Conservation (phyloP, 2,113 vertebrate species). For the Chlamydotis undulata region DNA sequence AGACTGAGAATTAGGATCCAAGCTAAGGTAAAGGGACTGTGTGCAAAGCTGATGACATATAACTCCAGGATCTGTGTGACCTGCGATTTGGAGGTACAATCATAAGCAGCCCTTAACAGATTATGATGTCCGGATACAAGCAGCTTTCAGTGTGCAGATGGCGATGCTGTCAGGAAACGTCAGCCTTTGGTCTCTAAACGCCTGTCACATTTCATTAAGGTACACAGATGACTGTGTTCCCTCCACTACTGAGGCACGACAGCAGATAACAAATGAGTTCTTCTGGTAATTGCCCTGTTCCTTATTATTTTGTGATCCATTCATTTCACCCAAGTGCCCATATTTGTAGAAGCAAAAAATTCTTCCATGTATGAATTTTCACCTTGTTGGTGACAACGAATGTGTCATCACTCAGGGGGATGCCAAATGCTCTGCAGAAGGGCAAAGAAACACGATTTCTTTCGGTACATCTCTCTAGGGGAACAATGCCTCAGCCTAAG, state of each 20-base stretch:
- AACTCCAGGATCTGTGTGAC: not conserved
- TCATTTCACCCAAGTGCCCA: not conserved
- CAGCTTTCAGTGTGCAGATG: slow-evolving; percentile 30
- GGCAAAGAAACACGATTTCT: not conserved
- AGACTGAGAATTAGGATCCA: not conserved
- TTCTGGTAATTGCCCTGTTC: not conserved
- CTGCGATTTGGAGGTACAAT: not conserved
- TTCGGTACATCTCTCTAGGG: not conserved
- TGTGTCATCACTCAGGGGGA: not conserved
- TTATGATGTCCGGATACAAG: not conserved
- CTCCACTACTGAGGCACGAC: not conserved
- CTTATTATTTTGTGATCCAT: not conserved
- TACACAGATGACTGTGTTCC: not conserved
- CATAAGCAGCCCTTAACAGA: not conserved
- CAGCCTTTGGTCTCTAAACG: not conserved
- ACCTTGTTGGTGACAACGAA: not conserved
- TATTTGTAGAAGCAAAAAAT: not conserved
- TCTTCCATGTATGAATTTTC: not conserved
- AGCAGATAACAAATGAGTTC: not conserved
- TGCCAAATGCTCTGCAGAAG: not conserved
- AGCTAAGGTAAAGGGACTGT: not conserved
- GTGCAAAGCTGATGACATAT: fast-evolving
- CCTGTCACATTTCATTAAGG: slow-evolving; percentile 41
- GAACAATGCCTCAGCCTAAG: not conserved
- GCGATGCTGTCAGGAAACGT: slow-evolving; percentile 28